phyloP scores from a whole-genome alignment of 2,113 vertebrate genomes.

The Rhipidura dahli region DNA sequence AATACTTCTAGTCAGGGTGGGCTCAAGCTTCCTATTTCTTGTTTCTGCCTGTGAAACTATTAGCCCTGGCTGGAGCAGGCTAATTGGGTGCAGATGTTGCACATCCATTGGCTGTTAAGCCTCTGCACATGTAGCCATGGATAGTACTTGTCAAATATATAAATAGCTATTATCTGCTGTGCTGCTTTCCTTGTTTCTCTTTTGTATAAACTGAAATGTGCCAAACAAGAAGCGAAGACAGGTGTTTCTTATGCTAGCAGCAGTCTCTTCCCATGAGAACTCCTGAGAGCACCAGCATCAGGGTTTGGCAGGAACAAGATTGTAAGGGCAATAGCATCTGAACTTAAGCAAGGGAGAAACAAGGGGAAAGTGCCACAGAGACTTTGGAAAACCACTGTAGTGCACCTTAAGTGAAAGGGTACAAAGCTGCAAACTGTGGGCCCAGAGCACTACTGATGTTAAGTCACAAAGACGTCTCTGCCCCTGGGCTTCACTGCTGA shows the following conservation, averaged over 20 bases:
- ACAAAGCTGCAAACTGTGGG: background rate
- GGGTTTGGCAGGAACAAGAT: background rate
- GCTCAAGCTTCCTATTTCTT: background rate
- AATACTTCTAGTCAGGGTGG: background rate
- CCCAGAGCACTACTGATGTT: background rate
- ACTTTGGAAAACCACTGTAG: background rate
- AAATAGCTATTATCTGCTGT: background rate
- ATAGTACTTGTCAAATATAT: background rate
- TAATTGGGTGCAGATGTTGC: background rate
- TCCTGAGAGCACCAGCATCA: background rate
- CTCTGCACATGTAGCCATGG: background rate
- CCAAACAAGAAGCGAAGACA: background rate
- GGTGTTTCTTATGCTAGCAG: background rate
- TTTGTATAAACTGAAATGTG: background rate
- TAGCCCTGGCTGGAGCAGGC: background rate
- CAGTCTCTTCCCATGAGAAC: background rate
- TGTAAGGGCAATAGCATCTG: background rate
- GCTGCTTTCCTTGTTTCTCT: background rate
- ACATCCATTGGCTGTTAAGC: background rate
- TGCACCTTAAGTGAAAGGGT: background rate
- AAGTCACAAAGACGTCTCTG: background rate
- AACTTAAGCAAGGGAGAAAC: background rate
- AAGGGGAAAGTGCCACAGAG: background rate
- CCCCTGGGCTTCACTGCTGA: background rate
- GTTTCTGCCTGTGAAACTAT: background rate